Evolutionary conservation across 1,140 invertebrate species (phyloP).

Genomic region (Brachionus plicatilis): DNA sequence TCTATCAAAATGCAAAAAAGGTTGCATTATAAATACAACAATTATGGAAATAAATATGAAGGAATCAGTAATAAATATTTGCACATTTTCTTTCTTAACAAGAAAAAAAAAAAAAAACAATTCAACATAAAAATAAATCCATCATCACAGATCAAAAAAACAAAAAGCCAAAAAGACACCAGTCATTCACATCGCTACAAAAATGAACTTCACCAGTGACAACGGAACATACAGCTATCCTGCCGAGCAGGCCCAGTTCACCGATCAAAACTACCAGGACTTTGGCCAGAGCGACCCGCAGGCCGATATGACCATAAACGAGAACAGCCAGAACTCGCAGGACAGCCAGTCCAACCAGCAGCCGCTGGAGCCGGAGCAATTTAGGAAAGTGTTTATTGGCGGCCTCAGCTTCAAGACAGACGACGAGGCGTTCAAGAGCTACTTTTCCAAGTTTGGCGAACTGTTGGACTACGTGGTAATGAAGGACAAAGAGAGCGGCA

Average conservation of each 20-base stretch:
- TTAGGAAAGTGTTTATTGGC: conserved; percentile 40
- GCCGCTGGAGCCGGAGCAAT: not conserved
- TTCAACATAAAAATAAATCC: not conserved
- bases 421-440: not conserved
- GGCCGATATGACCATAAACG: not conserved
- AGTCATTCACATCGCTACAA: not conserved
- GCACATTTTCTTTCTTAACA: not conserved
- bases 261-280: not conserved
- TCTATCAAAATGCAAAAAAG: too few species aligned
- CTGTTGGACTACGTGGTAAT: conserved; percentile 31
- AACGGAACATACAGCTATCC: not conserved
- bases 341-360: not conserved
- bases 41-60: conserved; percentile 2
- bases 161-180: not conserved
- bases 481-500: not conserved
- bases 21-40: not conserved
- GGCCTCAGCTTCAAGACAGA: conserved; percentile 20
- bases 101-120: not conserved
- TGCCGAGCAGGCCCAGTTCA: not conserved
- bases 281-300: not conserved
- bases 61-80: conserved; percentile 1
- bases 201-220: not conserved
- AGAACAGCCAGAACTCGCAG: not conserved
- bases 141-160: not conserved
- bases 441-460: conserved; percentile 35